Evolutionary conservation across 2,113 vertebrate species (phyloP), one percentile per base, ranked within the genome.

Genomic region (Polypterus bichir): DNA sequence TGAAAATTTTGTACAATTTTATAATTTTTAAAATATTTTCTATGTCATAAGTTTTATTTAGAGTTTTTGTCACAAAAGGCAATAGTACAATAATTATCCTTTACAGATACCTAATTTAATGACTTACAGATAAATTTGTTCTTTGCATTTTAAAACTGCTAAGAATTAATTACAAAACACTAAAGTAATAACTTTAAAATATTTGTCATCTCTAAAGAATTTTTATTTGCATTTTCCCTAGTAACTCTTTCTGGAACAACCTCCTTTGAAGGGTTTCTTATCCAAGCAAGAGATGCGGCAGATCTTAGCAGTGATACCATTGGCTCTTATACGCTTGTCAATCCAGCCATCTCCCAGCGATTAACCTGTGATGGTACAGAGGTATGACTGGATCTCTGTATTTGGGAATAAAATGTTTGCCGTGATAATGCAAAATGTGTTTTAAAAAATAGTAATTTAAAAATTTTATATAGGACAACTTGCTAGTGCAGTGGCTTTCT

Each of bases 261-360:
- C 0, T 59, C 69, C 6, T 93, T 93, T 76, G 73, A 66, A 69
- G 92, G 92, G 5, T 94, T 93, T 65, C 83, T 94, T 9, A 57
- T 94, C 4, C 84, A 93, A 80, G 89, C 87, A 6, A 75, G 86
- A 4, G 60, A 90, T 61, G 79, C 83, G 11, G 76, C 70, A 1
- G 62, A 76, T 44, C 58, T 75, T 59, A 64, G 57, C 4, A 66
- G 71, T 3, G 60, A 71, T 56, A 71, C 86, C 3, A 4, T 89
- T 52, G 92, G 92, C 3, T 80, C 77, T 52, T 94, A 92, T 53
- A 47, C 59, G 1, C 55, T 92, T 7, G 70, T 55, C 47, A 73
- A 89, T 64, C 57, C 63, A 1, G 49, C 54, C 1, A 48, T 3
- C 57, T 88, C 89, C 49, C 92, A 91, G 67, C 83, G 91, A 60